Evolutionary conservation across 1,140 invertebrate genomes (phyloP), one percentile per base, ranked within the genome.

Genomic region (Zaprionus tsacasi): DNA sequence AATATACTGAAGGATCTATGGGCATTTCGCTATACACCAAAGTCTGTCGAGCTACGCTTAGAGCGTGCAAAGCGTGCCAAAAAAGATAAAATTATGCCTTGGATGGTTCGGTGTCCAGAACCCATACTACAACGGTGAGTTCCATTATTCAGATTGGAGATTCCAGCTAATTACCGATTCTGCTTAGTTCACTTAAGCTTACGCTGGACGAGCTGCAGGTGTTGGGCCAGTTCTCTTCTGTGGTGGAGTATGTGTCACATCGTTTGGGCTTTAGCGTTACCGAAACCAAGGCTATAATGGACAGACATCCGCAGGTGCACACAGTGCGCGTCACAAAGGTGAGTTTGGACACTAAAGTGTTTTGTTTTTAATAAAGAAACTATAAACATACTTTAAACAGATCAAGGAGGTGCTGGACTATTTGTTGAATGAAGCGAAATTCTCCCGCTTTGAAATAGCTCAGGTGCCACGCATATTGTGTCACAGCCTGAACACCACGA

Each of bases 51-150:
- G 66, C 8, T 92, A 38, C 87, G 94, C 4, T 66, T 94, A 27
- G 79, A 92, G 56, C 76, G 82, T 5, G 93, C 92, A 0, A 92
- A 92, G 73, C 66, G 89, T 17, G 91, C 92, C 15, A 92, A 93
- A 15, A 89, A 94, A 21, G 87, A 89, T 38, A 92, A 91, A 63
- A 81, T 94, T 6, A 94, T 94, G 90, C 94, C 94, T 0, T 94
- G 94, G 94, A 94, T 94, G 93, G 86, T 94, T 10, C 88, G 94
- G 17, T 94, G 93, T 58, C 83, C 92, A 5, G 88, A 91, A 52
- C 78, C 92, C 6, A 92, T 92, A 64, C 77, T 94, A 35, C 91
- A 93, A 57, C 93, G 85, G 74, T 76, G 12, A 33, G 40, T 30
- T 3, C 3, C 3, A 0, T 30, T 30, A 30, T 30, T 5, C 4